phyloP scores from a whole-genome alignment of 2,888 invertebrate species.

The Drosophila fungiperda region DNA sequence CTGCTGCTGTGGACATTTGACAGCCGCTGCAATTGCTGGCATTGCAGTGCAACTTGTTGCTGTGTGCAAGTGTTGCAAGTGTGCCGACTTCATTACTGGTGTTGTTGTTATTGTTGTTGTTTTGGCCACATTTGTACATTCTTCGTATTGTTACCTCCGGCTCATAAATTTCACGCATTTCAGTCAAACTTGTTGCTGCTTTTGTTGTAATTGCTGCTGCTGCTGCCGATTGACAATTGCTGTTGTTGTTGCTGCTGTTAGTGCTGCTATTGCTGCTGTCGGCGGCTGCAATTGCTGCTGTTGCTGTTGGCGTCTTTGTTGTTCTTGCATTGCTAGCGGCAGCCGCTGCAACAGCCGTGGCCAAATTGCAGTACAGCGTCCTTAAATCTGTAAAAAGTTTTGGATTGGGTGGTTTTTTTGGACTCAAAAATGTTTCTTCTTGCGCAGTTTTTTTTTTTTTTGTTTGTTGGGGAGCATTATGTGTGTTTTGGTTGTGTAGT shows the following conservation, averaged over 20 bases:
- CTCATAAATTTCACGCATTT: slow-evolving; percentile 76
- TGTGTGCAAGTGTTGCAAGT: slow-evolving; percentile 21
- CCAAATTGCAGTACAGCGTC: slow-evolving; percentile 84
- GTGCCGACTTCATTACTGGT: slow-evolving; percentile 4
- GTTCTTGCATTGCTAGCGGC: slow-evolving; percentile 65
- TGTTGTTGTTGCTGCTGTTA: slow-evolving; percentile 15
- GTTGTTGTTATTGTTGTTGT: slow-evolving; percentile 28
- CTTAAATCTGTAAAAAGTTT: slow-evolving; percentile 85
- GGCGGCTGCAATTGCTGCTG: slow-evolving; percentile 25
- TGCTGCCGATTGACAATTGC: slow-evolving; percentile 38
- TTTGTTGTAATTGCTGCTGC: not conserved
- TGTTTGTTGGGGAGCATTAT: not conserved
- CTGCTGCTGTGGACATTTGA: slow-evolving; percentile 82
- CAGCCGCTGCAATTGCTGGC: slow-evolving; percentile 79
- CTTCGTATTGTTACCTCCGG: slow-evolving; percentile 84
- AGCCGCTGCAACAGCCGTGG: slow-evolving; percentile 83
- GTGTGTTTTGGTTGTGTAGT: slow-evolving; percentile 12
- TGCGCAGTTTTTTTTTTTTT: slow-evolving; percentile 34
- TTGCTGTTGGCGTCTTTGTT: slow-evolving; percentile 41
- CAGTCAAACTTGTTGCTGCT: slow-evolving; percentile 31
- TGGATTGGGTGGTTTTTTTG: slow-evolving; percentile 79
- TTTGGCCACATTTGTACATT: slow-evolving; percentile 84
- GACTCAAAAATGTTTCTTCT: slow-evolving; percentile 62
- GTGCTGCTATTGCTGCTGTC: slow-evolving; percentile 38
- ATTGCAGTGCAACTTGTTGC: slow-evolving; percentile 51